phyloP scores from a whole-genome alignment of 1,140 invertebrate species.

The Drosophila equinoxialis region DNA sequence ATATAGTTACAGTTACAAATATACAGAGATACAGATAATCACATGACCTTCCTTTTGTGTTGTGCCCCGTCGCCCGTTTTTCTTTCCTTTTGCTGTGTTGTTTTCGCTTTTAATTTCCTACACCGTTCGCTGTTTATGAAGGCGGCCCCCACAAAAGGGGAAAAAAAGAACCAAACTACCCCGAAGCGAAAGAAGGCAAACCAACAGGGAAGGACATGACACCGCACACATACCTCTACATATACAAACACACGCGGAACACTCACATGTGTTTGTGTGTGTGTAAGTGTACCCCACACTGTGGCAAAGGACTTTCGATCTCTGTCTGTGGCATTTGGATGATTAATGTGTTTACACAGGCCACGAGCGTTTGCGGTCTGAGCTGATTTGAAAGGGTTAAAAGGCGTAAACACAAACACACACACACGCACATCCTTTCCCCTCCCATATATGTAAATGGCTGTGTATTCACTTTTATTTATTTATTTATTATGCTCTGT shows the following conservation, averaged over 20 bases:
- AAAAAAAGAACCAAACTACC: background rate
- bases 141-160: slow-evolving; percentile 6
- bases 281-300: background rate
- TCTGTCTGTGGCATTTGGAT: slow-evolving; percentile 80
- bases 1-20: slow-evolving; percentile 8
- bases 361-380: slow-evolving; percentile 74
- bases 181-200: slow-evolving; percentile 44
- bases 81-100: slow-evolving; percentile 30
- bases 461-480: slow-evolving; percentile 66
- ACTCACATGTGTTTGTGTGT: background rate
- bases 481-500: slow-evolving; percentile 62
- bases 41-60: slow-evolving; percentile 37
- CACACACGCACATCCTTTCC: slow-evolving; percentile 2
- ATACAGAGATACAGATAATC: slow-evolving; percentile 48
- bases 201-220: slow-evolving; percentile 28
- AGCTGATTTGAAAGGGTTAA: slow-evolving; percentile 78
- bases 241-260: background rate
- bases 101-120: slow-evolving; percentile 77
- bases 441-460: background rate
- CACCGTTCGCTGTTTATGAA: slow-evolving; percentile 67
- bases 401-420: slow-evolving; percentile 67
- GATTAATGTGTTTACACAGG: slow-evolving; percentile 80
- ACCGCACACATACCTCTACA: background rate
- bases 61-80: slow-evolving; percentile 38
- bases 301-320: slow-evolving; percentile 63